Evolutionary conservation across 2,797 vertebrate species (phyloP).

Genomic region (Nyctalus aviator): DNA sequence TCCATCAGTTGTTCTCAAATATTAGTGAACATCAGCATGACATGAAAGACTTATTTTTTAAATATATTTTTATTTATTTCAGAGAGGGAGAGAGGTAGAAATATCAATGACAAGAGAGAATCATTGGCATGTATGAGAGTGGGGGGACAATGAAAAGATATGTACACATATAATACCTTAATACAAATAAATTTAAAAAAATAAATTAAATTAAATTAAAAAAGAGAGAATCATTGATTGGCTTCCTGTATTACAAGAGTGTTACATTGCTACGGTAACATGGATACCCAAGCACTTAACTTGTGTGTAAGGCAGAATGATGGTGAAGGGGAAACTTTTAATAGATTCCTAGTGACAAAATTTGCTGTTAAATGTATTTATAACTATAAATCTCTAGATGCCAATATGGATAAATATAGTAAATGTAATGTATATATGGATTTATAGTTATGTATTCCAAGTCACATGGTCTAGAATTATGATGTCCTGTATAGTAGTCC

Average conservation of each 20-base stretch:
- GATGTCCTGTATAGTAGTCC: neutral
- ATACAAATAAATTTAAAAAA: too few relatives aligned
- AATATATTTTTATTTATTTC: neutral
- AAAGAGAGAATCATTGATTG: neutral
- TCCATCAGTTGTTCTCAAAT: neutral
- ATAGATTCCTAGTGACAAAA: neutral
- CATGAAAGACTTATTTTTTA: neutral
- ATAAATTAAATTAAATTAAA: too few relatives aligned
- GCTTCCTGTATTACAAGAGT: neutral
- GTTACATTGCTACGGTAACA: neutral
- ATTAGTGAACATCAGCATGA: neutral
- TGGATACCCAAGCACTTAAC: neutral
- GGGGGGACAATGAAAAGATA: too few relatives aligned
- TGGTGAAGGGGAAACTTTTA: neutral
- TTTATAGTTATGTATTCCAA: neutral
- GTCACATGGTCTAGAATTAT: neutral
- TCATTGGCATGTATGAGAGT: too few relatives aligned
- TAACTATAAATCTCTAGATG: neutral
- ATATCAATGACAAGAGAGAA: neutral
- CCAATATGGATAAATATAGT: neutral
- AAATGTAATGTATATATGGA: neutral
- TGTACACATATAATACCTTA: too few relatives aligned
- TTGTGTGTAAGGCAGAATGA: neutral
- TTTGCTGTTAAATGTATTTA: neutral
- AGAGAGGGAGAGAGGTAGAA: neutral